Evolutionary conservation across 23 tunicate species (phyloP).

Genomic region (Styela plicata): DNA sequence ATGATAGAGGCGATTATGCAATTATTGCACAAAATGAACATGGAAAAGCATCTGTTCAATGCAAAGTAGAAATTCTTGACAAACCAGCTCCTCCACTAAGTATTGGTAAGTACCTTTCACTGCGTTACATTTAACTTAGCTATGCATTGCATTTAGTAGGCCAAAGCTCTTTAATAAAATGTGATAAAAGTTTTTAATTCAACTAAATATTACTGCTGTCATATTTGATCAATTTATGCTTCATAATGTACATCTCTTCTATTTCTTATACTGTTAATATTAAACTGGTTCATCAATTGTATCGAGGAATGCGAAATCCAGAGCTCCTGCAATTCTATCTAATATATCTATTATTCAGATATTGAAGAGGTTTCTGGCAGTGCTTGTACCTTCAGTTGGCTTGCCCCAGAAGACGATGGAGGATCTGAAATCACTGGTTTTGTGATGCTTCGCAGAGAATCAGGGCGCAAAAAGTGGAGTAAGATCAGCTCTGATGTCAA

Average conservation of each 20-base stretch:
- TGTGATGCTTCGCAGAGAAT: conserved; percentile 8
- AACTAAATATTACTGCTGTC: no score
- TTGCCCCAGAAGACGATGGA: conserved; percentile 32
- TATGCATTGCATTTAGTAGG: no score
- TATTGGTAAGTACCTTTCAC: conserved; percentile 67
- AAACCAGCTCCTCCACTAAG: conserved; percentile 86
- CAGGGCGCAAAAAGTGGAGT: conserved; percentile 35
- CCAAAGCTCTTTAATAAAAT: no score
- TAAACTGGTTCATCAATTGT: background rate
- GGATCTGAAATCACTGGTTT: conserved; percentile 26
- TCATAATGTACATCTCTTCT: no score
- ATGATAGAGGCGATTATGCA: conserved; percentile 81
- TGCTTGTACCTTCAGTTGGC: background rate
- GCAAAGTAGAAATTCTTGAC: conserved; percentile 80
- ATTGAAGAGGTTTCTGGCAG: background rate
- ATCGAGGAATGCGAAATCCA: no score
- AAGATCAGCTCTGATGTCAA: conserved; percentile 28
- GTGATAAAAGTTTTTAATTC: no score
- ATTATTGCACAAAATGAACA: conserved; percentile 87
- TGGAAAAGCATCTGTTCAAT: conserved; percentile 73
- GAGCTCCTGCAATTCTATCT: no score
- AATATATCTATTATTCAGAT: no score
- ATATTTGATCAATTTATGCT: no score
- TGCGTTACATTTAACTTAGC: no score
- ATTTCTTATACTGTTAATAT: background rate